Evolutionary conservation across 1,140 invertebrate genomes (phyloP).

Genomic region (Coptotermes formosanus): DNA sequence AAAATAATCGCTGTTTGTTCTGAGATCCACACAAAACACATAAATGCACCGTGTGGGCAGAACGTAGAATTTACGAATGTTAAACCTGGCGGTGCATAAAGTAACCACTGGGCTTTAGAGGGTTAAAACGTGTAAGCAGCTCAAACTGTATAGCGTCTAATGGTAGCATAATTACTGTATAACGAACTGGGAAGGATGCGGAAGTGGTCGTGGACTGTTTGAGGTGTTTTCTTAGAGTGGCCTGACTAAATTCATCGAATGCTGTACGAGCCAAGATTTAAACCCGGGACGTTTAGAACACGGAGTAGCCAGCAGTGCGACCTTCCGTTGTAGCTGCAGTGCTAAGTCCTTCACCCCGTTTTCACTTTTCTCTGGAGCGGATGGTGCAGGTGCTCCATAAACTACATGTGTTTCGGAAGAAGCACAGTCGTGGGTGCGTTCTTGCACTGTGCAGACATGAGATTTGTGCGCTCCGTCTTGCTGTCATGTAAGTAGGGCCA

Average conservation of each 20-base stretch:
- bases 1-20: too few species aligned
- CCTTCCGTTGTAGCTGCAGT: not conserved
- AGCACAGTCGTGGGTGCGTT: not conserved
- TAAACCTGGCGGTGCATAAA: too few species aligned
- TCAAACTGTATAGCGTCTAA: too few species aligned
- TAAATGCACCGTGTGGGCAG: too few species aligned
- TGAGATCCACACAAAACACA: too few species aligned
- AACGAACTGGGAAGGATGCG: too few species aligned
- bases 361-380: not conserved
- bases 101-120: too few species aligned
- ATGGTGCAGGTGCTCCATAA: constrained; percentile 1
- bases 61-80: too few species aligned
- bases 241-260: not conserved
- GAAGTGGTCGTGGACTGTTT: too few species aligned
- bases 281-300: not conserved
- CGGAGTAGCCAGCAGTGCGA: not conserved
- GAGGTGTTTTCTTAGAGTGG: too few species aligned
- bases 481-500: not conserved
- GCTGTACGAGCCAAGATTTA: not conserved
- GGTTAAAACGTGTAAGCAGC: too few species aligned
- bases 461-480: not conserved
- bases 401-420: not conserved
- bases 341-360: not conserved
- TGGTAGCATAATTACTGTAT: too few species aligned
- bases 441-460: not conserved